Conservation (phyloP, 2,888 invertebrate species). For the Microchrysa polita region DNA sequence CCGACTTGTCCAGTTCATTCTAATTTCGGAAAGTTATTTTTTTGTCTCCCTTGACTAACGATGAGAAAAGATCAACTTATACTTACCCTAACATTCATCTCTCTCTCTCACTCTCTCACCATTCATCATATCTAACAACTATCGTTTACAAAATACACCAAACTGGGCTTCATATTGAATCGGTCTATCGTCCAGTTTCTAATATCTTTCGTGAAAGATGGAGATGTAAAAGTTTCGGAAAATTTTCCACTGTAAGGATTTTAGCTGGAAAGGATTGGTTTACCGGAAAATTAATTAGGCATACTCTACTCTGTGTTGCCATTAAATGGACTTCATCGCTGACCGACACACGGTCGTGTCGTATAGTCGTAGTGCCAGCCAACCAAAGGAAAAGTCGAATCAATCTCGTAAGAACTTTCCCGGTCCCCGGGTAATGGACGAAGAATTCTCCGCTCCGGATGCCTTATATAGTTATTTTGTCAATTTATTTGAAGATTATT, state of each 20-base stretch:
- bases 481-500: constrained; percentile 37
- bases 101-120: background rate
- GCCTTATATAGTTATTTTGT: constrained; percentile 36
- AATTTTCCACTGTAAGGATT: constrained; percentile 24
- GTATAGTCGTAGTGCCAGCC: background rate
- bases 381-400: background rate
- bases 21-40: constrained; percentile 25
- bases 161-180: background rate
- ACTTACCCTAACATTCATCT: constrained; percentile 25
- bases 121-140: background rate
- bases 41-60: constrained; percentile 27
- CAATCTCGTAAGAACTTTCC: constrained; percentile 13
- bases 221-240: constrained; percentile 39
- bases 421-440: constrained; percentile 3
- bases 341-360: background rate
- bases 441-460: constrained; percentile 2
- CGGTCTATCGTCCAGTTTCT: constrained; percentile 15
- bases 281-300: constrained; percentile 39
- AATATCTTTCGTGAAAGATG: constrained; percentile 37
- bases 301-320: constrained; percentile 9
- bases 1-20: constrained; percentile 12
- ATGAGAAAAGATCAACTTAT: constrained; percentile 5
- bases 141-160: background rate
- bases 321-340: background rate
- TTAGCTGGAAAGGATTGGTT: constrained; percentile 30